These are phyloP conservation scores for Heliocidaris erythrogramma DNA, from an alignment of 35 echinoderm and acorn worm species.

Conservation along the genomic window DNA sequence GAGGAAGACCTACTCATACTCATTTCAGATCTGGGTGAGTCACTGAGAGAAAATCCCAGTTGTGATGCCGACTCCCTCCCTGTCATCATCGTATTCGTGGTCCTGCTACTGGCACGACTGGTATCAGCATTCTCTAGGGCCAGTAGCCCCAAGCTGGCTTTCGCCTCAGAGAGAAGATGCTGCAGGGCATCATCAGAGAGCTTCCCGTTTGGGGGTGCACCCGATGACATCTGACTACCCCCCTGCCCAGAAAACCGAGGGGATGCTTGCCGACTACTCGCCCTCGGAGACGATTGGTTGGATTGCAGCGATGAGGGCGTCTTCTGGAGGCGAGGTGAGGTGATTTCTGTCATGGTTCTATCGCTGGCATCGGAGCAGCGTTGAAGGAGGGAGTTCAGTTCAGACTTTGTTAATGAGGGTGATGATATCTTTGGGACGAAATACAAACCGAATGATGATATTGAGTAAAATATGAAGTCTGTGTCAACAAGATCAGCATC, in stretches of 20 bases:
- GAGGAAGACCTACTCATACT: slow-evolving; percentile 14
- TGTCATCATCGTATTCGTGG: not conserved
- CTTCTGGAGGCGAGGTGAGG: slow-evolving; percentile 52
- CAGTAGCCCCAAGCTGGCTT: slow-evolving; percentile 37
- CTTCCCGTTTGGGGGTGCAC: slow-evolving; percentile 33
- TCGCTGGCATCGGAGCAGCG: slow-evolving; percentile 78
- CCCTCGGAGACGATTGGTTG: not conserved
- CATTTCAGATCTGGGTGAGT: slow-evolving; percentile 43
- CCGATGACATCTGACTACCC: not conserved
- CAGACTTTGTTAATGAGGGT: slow-evolving; percentile 59
- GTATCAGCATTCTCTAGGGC: slow-evolving; percentile 24
- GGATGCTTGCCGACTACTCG: not conserved
- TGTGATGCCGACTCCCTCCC: slow-evolving; percentile 16
- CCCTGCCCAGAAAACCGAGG: not conserved
- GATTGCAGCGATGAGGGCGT: slow-evolving; percentile 1
- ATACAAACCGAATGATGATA: not conserved
- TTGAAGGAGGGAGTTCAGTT: slow-evolving; percentile 63
- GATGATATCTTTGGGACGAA: slow-evolving; percentile 60
- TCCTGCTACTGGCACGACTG: slow-evolving; percentile 41
- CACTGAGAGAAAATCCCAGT: not conserved
- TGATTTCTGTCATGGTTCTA: slow-evolving; percentile 66
- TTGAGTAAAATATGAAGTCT: not conserved
- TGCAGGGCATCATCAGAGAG: slow-evolving; percentile 66
- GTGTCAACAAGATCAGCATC: not conserved
- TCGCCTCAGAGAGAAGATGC: slow-evolving; percentile 78